A percentile compares a stretch with the other conserved stretches of the same genome.
Evolutionary conservation across 2,888 invertebrate species (phyloP).

Genomic region (Strigamia crassipes): DNA sequence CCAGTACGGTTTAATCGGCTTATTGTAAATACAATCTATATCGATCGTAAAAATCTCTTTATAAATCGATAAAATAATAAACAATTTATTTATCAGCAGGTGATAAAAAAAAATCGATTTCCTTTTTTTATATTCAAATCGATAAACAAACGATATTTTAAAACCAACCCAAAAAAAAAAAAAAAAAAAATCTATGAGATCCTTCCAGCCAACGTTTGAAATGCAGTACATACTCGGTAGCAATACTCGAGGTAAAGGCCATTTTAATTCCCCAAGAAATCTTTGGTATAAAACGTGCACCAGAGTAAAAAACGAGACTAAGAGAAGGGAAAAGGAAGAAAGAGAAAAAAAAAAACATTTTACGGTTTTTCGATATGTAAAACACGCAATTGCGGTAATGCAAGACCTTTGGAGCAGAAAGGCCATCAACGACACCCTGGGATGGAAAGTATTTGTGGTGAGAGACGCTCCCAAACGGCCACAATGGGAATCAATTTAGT

Average conservation of each 20-base stretch:
- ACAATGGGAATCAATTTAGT: conserved; percentile 42
- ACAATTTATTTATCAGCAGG: too few species aligned
- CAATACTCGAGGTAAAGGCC: neutral
- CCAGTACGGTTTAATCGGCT: neutral
- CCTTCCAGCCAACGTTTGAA: neutral
- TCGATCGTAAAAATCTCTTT: neutral
- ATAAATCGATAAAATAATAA: neutral
- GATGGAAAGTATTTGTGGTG: conserved; percentile 42
- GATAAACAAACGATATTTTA: neutral
- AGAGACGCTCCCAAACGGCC: conserved; percentile 40
- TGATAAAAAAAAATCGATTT: neutral
- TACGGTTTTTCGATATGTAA: conserved; percentile 38
- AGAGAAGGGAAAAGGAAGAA: neutral
- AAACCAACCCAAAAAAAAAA: too few species aligned
- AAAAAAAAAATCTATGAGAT: too few species aligned
- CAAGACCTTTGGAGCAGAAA: conserved; percentile 42
- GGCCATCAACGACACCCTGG: conserved; percentile 40
- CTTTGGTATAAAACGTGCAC: neutral
- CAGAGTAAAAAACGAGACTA: conserved; percentile 4
- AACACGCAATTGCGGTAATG: conserved; percentile 42
- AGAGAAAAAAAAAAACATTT: neutral
- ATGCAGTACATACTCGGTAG: neutral
- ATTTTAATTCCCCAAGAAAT: neutral
- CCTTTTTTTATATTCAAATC: neutral
- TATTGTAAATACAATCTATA: neutral